A percentile compares a stretch with the other conserved stretches of the same genome.
Conservation (phyloP, 2,113 vertebrate genomes). For the Pollachius pollachius region DNA sequence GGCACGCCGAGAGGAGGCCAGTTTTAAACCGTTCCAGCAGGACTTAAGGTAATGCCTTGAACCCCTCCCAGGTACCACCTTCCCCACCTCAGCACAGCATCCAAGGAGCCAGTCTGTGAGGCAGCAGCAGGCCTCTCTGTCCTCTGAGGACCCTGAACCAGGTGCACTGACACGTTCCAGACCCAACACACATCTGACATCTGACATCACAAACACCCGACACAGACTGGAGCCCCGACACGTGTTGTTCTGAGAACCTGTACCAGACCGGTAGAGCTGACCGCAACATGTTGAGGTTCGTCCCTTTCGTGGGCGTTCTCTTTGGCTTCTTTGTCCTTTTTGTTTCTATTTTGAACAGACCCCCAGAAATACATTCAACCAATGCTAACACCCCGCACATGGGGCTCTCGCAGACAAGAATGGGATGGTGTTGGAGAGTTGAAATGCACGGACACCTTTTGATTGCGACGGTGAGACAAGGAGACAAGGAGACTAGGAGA, state of each 20-base stretch:
- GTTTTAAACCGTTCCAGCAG: slow-evolving; percentile 34
- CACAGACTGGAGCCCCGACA: slow-evolving; percentile 15
- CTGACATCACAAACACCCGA: slow-evolving; percentile 42
- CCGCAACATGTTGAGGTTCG: slow-evolving; percentile 38
- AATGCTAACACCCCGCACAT: too few species aligned
- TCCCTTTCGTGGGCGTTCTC: slow-evolving; percentile 22
- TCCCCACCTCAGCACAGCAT: too few species aligned
- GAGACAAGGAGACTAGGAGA: too few species aligned
- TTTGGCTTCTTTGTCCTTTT: slow-evolving; percentile 1
- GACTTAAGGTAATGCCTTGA: slow-evolving; percentile 21
- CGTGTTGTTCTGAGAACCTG: slow-evolving; percentile 16
- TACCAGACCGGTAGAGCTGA: slow-evolving; percentile 16
- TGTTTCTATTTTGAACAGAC: too few species aligned
- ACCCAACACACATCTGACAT: slow-evolving; percentile 29
- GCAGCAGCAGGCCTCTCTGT: background rate
- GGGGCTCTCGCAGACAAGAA: too few species aligned
- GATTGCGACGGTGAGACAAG: too few species aligned
- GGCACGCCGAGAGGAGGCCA: slow-evolving; percentile 29
- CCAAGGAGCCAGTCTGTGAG: too few species aligned
- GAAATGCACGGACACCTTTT: too few species aligned
- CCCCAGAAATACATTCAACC: too few species aligned
- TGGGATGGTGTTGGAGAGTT: too few species aligned
- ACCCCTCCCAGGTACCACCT: too few species aligned
- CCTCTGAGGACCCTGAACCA: slow-evolving; percentile 45
- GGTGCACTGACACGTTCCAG: slow-evolving; percentile 46